These are phyloP conservation scores for Enteromius anoplus DNA, from an alignment of 2,797 vertebrate species.

Conservation along the genomic window DNA sequence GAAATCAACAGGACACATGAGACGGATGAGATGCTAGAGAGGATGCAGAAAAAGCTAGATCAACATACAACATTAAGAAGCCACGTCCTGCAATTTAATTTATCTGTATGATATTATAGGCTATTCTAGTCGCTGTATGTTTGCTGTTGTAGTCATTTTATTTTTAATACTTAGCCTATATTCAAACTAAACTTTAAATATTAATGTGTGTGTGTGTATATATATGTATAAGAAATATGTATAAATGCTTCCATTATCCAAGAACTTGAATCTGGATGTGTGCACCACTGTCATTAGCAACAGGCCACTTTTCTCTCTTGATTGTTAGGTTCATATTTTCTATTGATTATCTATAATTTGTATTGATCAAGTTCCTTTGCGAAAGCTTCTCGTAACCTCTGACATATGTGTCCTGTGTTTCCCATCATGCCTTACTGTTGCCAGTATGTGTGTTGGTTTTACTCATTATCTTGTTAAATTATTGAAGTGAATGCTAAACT, in stretches of 20 bases:
- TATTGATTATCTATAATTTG: conserved; percentile 17
- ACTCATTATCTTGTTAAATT: neutral
- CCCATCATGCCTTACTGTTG: conserved; percentile 25
- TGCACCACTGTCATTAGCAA: neutral
- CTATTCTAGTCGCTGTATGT: neutral
- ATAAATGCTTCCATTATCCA: neutral
- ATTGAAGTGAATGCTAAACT: neutral
- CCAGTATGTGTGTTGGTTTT: neutral
- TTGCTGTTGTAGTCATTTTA: neutral
- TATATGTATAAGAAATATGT: neutral
- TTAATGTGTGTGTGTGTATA: too few species aligned
- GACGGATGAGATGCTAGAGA: neutral
- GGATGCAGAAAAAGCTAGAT: neutral
- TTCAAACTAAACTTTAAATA: too few species aligned
- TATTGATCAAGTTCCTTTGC: conserved; percentile 2
- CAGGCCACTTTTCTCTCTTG: neutral
- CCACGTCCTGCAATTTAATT: neutral
- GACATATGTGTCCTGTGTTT: neutral
- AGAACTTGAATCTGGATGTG: neutral
- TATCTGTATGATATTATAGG: neutral
- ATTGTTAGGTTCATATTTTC: conserved; percentile 9
- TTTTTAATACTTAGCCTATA: neutral
- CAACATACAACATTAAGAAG: neutral
- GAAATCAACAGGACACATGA: neutral
- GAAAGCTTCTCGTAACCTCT: conserved; percentile 8